A percentile compares a stretch with the other conserved stretches of the same genome.
Conservation (phyloP, 2,797 vertebrate species). For the Sciurus carolinensis region DNA sequence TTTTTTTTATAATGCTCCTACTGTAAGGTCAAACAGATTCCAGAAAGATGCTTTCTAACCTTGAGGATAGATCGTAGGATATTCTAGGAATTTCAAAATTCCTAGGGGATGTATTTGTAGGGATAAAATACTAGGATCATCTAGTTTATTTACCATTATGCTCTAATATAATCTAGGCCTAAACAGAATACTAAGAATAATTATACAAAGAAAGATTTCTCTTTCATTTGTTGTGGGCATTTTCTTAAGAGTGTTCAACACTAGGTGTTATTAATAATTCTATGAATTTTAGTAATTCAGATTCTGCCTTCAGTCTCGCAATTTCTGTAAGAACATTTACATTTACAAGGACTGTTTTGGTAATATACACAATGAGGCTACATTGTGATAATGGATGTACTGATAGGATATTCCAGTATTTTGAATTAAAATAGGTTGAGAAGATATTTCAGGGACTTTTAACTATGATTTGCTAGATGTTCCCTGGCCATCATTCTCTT, state of each 20-base stretch:
- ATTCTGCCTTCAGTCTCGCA: neutral
- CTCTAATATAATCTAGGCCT: neutral
- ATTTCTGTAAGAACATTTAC: neutral
- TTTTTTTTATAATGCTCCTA: neutral
- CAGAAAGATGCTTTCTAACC: neutral
- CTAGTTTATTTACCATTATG: neutral
- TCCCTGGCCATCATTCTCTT: neutral
- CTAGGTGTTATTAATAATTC: neutral
- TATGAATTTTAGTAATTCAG: neutral
- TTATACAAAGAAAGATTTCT: neutral
- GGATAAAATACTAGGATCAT: neutral
- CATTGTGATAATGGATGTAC: neutral
- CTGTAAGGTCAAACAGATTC: neutral
- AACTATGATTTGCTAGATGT: slow-evolving; percentile 12
- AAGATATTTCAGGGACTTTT: neutral
- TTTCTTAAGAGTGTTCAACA: neutral
- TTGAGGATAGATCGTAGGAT: neutral
- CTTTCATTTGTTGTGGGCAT: neutral
- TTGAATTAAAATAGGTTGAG: neutral
- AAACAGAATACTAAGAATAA: neutral
- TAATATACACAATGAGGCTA: neutral
- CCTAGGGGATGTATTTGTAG: neutral
- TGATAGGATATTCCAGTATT: neutral
- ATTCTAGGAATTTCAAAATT: neutral
- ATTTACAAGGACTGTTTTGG: neutral